phyloP scores from a whole-genome alignment of 1,140 invertebrate species.

The Caenorhabditis brenneri region DNA sequence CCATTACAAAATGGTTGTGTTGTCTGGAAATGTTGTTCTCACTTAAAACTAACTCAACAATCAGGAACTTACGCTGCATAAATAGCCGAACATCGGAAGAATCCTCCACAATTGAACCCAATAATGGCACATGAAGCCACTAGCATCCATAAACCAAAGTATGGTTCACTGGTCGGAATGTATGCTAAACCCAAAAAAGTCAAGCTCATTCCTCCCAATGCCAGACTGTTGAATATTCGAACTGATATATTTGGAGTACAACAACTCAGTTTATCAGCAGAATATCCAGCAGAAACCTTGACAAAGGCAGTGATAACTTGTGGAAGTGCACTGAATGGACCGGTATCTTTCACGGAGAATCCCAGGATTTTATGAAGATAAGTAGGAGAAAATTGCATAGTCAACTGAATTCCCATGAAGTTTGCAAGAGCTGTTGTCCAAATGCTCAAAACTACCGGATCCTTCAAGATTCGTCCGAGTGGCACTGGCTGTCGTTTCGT shows the following conservation, averaged over 20 bases:
- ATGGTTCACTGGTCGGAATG: neutral
- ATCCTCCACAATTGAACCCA: conserved; percentile 25
- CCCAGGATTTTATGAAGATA: conserved; percentile 50
- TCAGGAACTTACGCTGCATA: neutral
- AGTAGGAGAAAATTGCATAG: conserved; percentile 50
- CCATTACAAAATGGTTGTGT: conserved; percentile 17
- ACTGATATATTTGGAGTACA: conserved; percentile 20
- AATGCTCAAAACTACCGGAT: conserved; percentile 27
- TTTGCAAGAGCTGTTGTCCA: conserved; percentile 49
- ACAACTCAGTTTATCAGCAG: conserved; percentile 47
- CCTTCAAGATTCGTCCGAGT: conserved; percentile 14
- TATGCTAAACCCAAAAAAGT: conserved; percentile 39
- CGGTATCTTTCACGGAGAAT: conserved; percentile 49
- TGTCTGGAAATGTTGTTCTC: neutral
- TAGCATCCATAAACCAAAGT: neutral
- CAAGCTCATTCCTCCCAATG: conserved; percentile 41
- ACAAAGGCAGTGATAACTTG: conserved; percentile 42
- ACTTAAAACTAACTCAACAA: too few relatives aligned
- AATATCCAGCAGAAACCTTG: conserved; percentile 42
- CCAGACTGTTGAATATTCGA: conserved; percentile 47
- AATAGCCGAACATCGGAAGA: conserved; percentile 32
- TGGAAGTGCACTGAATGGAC: conserved; percentile 44
- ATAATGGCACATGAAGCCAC: neutral
- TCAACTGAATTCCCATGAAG: conserved; percentile 50
- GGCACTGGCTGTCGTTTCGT: conserved; percentile 40